Evolutionary conservation across 1,140 invertebrate genomes (phyloP), one percentile per base, ranked within the genome.

Genomic region (Platorchestia sp.): DNA sequence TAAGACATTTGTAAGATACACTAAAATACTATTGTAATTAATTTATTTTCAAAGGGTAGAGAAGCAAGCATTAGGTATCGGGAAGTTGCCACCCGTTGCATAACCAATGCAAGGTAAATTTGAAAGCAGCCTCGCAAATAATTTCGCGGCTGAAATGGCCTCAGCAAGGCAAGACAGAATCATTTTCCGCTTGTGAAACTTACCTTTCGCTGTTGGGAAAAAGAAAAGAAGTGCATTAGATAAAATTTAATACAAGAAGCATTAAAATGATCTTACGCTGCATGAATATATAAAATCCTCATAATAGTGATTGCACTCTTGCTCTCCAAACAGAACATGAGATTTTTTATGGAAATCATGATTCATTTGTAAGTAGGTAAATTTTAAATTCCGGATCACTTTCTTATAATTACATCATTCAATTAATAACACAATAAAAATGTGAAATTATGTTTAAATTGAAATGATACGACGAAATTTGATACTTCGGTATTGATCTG

Each of bases 141-240:
- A 75, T 75, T 75, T 75, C 59, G 36, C n/a, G 59, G 59, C 59
- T 3, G 59, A 75, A 75, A 22, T 27, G 14, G 14, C 27, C 6
- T 75, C 59, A 75, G 59, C 59, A 75, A 75, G 36, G 14, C 27
- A 75, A 36, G 27, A 75, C 6, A 3, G 59, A 75, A 75, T 75
- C 59, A 36, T 75, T 27, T 10, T 75, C 27, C 36, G 10, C 7
- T 10, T 75, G 59, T 42, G 10, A 43, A 89, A 89, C 87, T 89
- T 44, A 89, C 87, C 87, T 89, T 89, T 89, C n/a, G 87, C 87
- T 89, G 87, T 41, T 10, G 41, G 41, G 43, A 89, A 89, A 43
- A 89, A 89, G 14, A 36, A 43, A 89, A 42, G 42, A 89, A 5
- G 42, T 89, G 43, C 3, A 89, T 89, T 89, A 41, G 87, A 75